Percentiles rank a stretch among this genome's conserved stretches.
phyloP scores from a whole-genome alignment of 2,888 invertebrate genomes.

The Cataglyphis livida region DNA sequence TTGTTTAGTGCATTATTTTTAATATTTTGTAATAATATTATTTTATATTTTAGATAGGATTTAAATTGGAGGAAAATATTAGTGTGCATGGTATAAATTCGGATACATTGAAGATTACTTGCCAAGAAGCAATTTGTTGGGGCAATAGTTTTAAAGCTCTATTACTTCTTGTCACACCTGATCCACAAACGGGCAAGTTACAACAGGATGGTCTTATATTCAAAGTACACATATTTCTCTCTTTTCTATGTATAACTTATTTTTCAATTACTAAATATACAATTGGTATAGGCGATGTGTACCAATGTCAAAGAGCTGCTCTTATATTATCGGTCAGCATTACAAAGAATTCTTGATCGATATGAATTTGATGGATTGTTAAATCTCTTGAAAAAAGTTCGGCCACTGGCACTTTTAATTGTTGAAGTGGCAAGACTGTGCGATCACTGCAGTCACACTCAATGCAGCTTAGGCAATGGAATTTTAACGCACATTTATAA shows the following conservation, averaged over 20 bases:
- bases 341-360: constrained; percentile 75
- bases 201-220: constrained; percentile 82
- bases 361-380: constrained; percentile 72
- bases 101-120: constrained; percentile 74
- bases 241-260: neutral
- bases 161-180: constrained; percentile 72
- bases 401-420: constrained; percentile 79
- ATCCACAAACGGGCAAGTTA: constrained; percentile 75
- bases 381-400: constrained; percentile 72
- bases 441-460: constrained; percentile 73
- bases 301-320: constrained; percentile 81
- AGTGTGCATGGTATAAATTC: constrained; percentile 75
- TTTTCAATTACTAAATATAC: constrained; percentile 27
- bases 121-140: constrained; percentile 78
- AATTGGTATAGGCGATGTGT: constrained; percentile 79
- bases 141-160: constrained; percentile 82
- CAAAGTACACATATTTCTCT: constrained; percentile 68
- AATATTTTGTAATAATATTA: neutral
- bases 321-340: constrained; percentile 80
- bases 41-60: constrained; percentile 73
- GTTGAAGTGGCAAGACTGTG: constrained; percentile 80
- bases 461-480: constrained; percentile 84
- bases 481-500: constrained; percentile 89
- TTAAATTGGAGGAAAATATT: constrained; percentile 76
- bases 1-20: neutral